phyloP scores from a whole-genome alignment of 1,140 invertebrate species.

The Drosophila nikananu region DNA sequence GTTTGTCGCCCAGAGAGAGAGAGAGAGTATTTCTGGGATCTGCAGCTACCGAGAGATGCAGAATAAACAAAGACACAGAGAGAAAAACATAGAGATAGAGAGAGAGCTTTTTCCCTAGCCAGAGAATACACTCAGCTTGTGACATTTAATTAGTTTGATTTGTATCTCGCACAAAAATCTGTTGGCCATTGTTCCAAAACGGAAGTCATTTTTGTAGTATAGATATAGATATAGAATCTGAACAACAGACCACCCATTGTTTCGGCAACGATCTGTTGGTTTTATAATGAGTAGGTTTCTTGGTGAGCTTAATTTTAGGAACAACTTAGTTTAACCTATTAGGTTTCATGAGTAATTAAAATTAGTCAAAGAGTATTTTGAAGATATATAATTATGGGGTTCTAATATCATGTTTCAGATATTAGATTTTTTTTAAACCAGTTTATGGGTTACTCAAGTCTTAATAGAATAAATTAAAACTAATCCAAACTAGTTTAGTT shows the following conservation, averaged over 20 bases:
- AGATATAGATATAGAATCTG: conserved; percentile 4
- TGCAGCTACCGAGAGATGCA: neutral
- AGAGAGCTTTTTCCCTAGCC: conserved; percentile 12
- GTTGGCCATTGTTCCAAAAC: conserved; percentile 57
- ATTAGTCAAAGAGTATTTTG: neutral
- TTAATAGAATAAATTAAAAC: neutral
- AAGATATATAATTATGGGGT: neutral
- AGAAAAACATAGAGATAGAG: neutral
- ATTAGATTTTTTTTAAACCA: neutral
- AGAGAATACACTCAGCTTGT: conserved; percentile 14
- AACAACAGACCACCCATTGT: conserved; percentile 13
- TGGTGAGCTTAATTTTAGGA: conserved; percentile 2
- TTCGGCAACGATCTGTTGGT: conserved; percentile 2
- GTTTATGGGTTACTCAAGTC: neutral
- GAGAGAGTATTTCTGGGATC: conserved; percentile 27
- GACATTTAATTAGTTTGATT: conserved; percentile 59
- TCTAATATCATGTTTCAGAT: neutral
- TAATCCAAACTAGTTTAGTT: neutral
- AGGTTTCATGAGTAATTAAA: neutral
- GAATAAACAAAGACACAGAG: conserved; percentile 7
- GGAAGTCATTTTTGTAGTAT: conserved; percentile 48
- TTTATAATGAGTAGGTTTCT: conserved; percentile 3
- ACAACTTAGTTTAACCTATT: neutral
- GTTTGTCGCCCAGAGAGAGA: conserved; percentile 29
- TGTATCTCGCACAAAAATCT: conserved; percentile 40